These are phyloP conservation scores for Xiphophorus maculatus DNA, from an alignment of 2,113 vertebrate genomes.

Conservation along the genomic window DNA sequence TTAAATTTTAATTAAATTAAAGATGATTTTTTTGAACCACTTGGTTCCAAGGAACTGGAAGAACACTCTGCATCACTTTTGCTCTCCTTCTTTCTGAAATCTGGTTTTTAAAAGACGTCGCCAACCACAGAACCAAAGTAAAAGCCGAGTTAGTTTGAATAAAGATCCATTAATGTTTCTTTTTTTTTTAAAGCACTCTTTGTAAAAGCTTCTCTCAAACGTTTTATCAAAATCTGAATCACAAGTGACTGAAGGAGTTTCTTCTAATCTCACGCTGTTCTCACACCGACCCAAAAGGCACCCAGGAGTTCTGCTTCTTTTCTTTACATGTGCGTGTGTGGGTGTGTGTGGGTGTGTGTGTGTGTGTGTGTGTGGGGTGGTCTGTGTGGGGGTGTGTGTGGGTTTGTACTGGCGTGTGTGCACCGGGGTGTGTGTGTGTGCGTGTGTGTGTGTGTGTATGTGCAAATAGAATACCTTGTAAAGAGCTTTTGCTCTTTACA, in stretches of 20 bases:
- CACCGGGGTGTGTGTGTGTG: too few relatives aligned
- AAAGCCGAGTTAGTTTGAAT: too few relatives aligned
- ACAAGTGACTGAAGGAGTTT: neutral
- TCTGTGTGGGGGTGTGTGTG: too few relatives aligned
- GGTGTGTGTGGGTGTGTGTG: too few relatives aligned
- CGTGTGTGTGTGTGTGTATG: neutral
- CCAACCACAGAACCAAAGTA: too few relatives aligned
- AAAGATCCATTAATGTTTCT: neutral
- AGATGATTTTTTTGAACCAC: too few relatives aligned
- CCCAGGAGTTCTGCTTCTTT: conserved; percentile 1
- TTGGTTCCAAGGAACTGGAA: too few relatives aligned
- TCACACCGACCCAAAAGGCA: neutral
- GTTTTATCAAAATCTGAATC: conserved; percentile 12
- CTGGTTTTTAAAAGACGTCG: too few relatives aligned
- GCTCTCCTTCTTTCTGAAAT: too few relatives aligned
- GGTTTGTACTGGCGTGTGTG: too few relatives aligned
- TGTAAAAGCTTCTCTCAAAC: conserved; percentile 9
- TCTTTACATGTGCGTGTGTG: neutral
- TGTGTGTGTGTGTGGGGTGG: too few relatives aligned
- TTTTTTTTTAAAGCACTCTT: neutral
- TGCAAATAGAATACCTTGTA: neutral
- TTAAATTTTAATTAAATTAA: too few relatives aligned
- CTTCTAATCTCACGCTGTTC: neutral
- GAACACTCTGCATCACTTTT: neutral
- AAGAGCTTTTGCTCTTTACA: conserved; percentile 11